A percentile compares a stretch with the other conserved stretches of the same genome.
Evolutionary conservation across 2,113 vertebrate genomes (phyloP).

Genomic region (western clawed frog (Xenopus tropicalis)): UCB_Xtro_10.0 CM004444.2:176305501-176306000

Average conservation of each 20-base stretch:
- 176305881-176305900: background rate
- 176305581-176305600: background rate
- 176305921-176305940: no score
- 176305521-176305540: background rate
- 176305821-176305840: background rate
- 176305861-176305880: background rate
- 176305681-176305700: background rate
- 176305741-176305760: background rate
- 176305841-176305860: background rate
- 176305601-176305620: background rate
- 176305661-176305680: background rate
- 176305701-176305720: background rate
- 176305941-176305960: background rate
- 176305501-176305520: background rate
- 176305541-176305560: background rate
- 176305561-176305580: background rate
- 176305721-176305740: background rate
- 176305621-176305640: background rate
- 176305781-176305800: background rate
- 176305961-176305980: background rate
- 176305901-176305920: background rate
- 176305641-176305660: background rate
- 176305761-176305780: constrained; percentile 1
- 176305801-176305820: background rate
- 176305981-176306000: background rate